Evolutionary conservation across 2,113 vertebrate species (phyloP), one percentile per base, ranked within the genome.

Genomic region (Acrocephalus arundinaceus): DNA sequence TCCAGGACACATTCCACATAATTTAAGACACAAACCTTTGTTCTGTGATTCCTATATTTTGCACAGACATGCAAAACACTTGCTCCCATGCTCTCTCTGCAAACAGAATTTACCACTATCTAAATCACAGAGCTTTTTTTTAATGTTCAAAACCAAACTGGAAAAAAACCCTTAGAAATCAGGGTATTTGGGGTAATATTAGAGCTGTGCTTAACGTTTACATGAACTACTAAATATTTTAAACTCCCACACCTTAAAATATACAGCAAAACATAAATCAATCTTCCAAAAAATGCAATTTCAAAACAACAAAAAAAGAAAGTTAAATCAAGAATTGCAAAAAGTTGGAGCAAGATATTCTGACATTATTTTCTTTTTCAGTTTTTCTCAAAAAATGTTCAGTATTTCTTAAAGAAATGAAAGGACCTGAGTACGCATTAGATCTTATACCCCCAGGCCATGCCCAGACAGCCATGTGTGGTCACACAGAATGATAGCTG

Each of bases 161-260:
- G 17, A 18, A 83, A 31, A 71, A 72, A 62, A 13, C 10, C 1
- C 4, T 5, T 37, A 39, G 43, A 71, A 75, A 70, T 71, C 1
- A 87, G 78, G 18, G 30, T 37, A 66, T 15, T 82, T 68, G 6
- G 1, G 1, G 16, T 75, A 55, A 31, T 67, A 45, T 24, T 19
- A 71, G 21, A 35, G 13, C 9, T 33, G 2, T 54, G 8, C 13
- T 71, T 45, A 61, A 39, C 9, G 0, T 39, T 77, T 84, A 24
- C 8, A 33, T 12, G 7, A 17, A 10, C 7, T 46, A 25, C 15
- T 49, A 80, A 41, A 51, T 67, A 79, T 55, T 51, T 67, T 67
- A 57, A 7, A 7, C 1, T 30, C 6, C 3, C 1, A 0, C 5
- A 19, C 5, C 10, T 43, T 15, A 27, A 70, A 78, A 90, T 37